Percentiles rank a stretch among this genome's conserved stretches.
Evolutionary conservation across 2,888 invertebrate genomes (phyloP).

Genomic region (Seira musarum): DNA sequence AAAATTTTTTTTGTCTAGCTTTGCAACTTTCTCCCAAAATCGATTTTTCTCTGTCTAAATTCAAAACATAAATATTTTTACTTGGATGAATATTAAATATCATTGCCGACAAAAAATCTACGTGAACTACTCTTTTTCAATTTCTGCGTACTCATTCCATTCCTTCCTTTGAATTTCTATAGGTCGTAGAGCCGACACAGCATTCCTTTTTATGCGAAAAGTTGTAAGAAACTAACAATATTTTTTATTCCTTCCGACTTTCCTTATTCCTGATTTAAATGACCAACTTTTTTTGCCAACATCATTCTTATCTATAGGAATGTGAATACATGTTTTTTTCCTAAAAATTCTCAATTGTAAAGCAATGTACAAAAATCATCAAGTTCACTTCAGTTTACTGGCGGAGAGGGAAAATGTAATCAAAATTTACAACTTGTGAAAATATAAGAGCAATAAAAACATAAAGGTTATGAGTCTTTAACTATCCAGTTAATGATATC

Average conservation of each 20-base stretch:
- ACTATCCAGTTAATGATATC: conserved; percentile 33
- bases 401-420: conserved; percentile 31
- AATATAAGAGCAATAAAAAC: conserved; percentile 45
- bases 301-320: neutral
- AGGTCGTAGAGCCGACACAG: conserved; percentile 7
- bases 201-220: neutral
- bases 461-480: conserved; percentile 44
- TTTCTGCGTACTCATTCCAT: no score
- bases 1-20: no score
- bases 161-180: no score
- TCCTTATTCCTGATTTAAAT: neutral
- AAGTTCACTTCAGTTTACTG: conserved; percentile 1
- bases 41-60: no score
- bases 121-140: no score
- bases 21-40: no score
- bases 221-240: neutral
- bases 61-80: no score
- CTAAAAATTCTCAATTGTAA: neutral
- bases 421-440: conserved; percentile 49
- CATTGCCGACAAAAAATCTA: no score
- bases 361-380: neutral
- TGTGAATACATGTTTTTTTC: neutral
- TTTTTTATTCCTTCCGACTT: conserved; percentile 10
- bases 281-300: neutral
- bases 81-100: no score